phyloP scores from a whole-genome alignment of 2,888 invertebrate genomes.

The Bugulina stolonifera region DNA sequence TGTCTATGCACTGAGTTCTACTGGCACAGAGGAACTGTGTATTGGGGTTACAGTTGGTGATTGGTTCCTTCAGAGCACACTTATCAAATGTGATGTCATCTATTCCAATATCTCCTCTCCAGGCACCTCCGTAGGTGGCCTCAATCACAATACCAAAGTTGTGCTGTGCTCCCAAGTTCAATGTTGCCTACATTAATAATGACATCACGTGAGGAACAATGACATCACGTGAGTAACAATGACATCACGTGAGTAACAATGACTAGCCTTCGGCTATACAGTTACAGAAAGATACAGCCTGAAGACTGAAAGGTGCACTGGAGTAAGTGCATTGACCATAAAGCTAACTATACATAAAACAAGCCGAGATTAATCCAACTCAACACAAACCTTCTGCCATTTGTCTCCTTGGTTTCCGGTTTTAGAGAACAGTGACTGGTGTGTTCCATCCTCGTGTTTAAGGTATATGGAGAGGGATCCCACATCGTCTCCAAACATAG shows the following conservation, averaged over 20 bases:
- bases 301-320: too few relatives aligned
- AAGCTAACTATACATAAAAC: too few relatives aligned
- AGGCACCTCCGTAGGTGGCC: conserved; percentile 28
- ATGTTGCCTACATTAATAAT: not conserved
- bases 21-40: conserved; percentile 36
- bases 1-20: conserved; percentile 35
- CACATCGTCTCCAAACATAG: conserved; percentile 37
- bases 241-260: too few relatives aligned
- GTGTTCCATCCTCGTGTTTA: conserved; percentile 27
- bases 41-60: conserved; percentile 31
- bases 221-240: too few relatives aligned
- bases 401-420: conserved; percentile 30
- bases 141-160: conserved; percentile 17
- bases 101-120: conserved; percentile 30
- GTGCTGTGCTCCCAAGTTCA: not conserved
- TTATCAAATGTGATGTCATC: conserved; percentile 31
- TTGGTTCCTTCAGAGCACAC: conserved; percentile 34
- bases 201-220: too few relatives aligned
- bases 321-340: too few relatives aligned
- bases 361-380: too few relatives aligned
- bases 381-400: conserved; percentile 33
- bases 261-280: too few relatives aligned
- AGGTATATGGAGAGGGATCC: conserved; percentile 37
- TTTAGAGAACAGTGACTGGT: conserved; percentile 28
- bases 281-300: too few relatives aligned